phyloP scores from a whole-genome alignment of 1,140 invertebrate species.

The Drosophila sp. region DNA sequence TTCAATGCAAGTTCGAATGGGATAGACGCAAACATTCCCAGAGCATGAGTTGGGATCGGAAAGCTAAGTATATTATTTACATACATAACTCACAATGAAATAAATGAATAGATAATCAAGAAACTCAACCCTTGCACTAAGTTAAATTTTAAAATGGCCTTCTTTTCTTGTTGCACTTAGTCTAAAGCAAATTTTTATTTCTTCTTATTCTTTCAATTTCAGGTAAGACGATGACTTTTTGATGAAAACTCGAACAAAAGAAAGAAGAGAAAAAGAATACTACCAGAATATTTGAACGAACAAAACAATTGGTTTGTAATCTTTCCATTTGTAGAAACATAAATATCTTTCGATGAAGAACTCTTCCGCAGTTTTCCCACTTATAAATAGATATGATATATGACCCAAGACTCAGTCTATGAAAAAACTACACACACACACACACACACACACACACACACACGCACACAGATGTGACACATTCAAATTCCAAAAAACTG shows the following conservation, averaged over 20 bases:
- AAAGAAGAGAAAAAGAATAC: not conserved
- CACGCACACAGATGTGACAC: conserved; percentile 10
- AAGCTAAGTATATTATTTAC: too few species aligned
- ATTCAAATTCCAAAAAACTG: conserved; percentile 48
- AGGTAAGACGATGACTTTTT: not conserved
- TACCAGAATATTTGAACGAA: not conserved
- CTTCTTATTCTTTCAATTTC: not conserved
- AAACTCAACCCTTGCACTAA: too few species aligned
- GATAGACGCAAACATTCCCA: too few species aligned
- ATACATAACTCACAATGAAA: too few species aligned
- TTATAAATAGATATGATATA: conserved; percentile 13
- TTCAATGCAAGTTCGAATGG: too few species aligned
- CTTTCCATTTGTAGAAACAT: conserved; percentile 17
- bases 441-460: not conserved
- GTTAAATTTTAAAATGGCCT: not conserved
- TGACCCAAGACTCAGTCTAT: not conserved
- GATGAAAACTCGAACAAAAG: not conserved
- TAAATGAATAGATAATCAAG: too few species aligned
- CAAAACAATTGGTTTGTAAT: conserved; percentile 9
- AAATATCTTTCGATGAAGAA: conserved; percentile 16
- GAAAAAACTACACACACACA: not conserved
- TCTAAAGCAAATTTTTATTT: not conserved
- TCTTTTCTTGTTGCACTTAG: not conserved
- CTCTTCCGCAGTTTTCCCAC: conserved; percentile 28
- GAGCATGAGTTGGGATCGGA: too few species aligned